Percentiles rank a stretch among this genome's conserved stretches.
These are phyloP conservation scores for Boulengerochromis microlepis DNA, from an alignment of 2,113 vertebrate species.

Conservation along the genomic window DNA sequence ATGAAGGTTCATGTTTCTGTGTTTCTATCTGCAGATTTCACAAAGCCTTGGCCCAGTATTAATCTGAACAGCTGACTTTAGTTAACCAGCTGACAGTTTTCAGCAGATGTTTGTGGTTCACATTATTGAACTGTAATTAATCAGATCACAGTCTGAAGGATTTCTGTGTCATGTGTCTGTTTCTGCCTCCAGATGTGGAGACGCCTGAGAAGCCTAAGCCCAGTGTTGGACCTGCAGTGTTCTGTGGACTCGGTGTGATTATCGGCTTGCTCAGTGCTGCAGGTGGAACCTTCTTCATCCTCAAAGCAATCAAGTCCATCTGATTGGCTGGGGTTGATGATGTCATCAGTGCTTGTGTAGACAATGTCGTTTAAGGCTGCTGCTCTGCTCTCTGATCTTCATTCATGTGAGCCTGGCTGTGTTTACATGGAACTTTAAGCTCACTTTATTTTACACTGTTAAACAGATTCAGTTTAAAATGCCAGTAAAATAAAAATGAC, in stretches of 20 bases:
- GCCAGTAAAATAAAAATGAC: neutral
- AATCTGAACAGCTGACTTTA: no score
- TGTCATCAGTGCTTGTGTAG: neutral
- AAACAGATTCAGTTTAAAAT: neutral
- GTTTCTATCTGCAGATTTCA: neutral
- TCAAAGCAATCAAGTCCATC: neutral
- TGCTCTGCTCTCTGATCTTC: neutral
- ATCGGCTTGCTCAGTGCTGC: neutral
- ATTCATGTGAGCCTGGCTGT: accelerated
- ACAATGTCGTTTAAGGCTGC: accelerated
- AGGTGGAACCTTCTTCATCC: neutral
- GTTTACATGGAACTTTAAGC: accelerated
- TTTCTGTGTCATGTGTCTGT: neutral
- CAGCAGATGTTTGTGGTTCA: no score
- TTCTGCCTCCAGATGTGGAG: neutral
- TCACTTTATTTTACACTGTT: neutral
- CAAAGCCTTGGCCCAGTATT: no score
- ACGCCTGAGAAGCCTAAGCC: neutral
- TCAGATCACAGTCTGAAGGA: no score
- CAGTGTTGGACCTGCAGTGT: neutral
- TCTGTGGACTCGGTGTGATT: neutral
- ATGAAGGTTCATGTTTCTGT: neutral
- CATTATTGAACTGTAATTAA: no score
- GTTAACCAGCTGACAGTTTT: no score
- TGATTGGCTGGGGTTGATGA: neutral